Evolutionary conservation across 2,797 vertebrate species (phyloP), one percentile per base, ranked within the genome.

Genomic region (Pristis pectinata): DNA sequence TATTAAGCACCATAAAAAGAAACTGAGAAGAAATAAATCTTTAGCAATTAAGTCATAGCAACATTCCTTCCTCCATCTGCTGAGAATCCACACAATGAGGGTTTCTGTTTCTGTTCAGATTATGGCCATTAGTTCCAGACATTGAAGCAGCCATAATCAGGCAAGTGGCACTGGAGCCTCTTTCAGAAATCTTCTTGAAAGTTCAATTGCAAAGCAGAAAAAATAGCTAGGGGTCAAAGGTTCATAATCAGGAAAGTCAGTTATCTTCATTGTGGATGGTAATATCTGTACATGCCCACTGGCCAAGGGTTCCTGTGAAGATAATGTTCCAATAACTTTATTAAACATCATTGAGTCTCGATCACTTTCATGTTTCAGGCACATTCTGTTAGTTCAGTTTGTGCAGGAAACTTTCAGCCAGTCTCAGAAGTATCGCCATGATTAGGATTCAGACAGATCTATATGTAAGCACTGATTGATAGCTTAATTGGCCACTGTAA

Each of bases 61-160:
- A 95, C 95, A 96, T 96, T 96, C 95, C 96, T 95, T 95, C 95
- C 85, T 95, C 94, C 94, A 95, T 94, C 95, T 96, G 95, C 95
- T 95, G 94, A 94, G 53, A 53, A 94, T 94, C 96, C 96, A 95
- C 95, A 96, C 95, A 96, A 96, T 96, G 95, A 94, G 5, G 41
- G 74, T 44, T 74, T 74, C 92, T 94, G 92, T 94, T 82, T 74
- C 70, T 49, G 11, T 41, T 22, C 13, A 70, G 70, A 94, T 74
- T 74, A 49, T 34, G 70, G 0, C 34, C 70, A 53, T 94, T 94
- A 56, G 94, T 94, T 76, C 70, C 92, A 72, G 92, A 94, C 72
- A 53, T 27, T n/a, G 44, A 44, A 94, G 44, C 30, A 41, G 27
- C 3, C 27, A 76, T 56, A 94, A 94, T 94, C 70, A 76, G 70